Conservation (phyloP, 2,113 vertebrate species). For the Turnix velox region DNA sequence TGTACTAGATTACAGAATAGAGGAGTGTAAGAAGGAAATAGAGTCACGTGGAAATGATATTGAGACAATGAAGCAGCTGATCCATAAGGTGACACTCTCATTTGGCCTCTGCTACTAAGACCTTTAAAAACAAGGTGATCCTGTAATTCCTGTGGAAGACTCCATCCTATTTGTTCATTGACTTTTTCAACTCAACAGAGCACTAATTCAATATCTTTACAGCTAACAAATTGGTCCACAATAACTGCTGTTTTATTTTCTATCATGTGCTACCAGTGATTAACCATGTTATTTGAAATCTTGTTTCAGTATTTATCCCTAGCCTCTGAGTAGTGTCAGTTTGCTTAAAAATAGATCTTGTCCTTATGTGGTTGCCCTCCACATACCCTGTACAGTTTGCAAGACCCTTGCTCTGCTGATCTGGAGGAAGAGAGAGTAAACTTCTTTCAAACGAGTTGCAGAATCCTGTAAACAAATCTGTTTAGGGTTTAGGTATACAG, state of each 20-base stretch:
- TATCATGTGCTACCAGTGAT: background rate
- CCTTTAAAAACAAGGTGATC: background rate
- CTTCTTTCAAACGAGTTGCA: background rate
- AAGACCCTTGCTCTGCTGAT: background rate
- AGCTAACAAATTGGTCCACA: background rate
- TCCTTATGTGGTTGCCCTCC: background rate
- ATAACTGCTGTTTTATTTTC: background rate
- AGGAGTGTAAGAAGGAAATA: conserved; percentile 82
- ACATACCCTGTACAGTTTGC: background rate
- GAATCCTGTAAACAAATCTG: background rate
- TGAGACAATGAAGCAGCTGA: conserved; percentile 79
- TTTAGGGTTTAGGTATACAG: background rate
- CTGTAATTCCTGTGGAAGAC: background rate
- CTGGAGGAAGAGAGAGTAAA: background rate
- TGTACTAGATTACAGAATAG: conserved; percentile 82
- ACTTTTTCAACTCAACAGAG: background rate
- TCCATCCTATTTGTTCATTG: background rate
- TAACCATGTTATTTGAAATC: background rate
- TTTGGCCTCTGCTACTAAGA: background rate
- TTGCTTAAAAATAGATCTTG: background rate
- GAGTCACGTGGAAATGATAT: conserved; percentile 83
- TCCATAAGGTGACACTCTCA: conserved; percentile 70
- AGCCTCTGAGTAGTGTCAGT: background rate
- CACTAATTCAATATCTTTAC: background rate
- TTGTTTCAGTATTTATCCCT: background rate